Percentiles rank a stretch among this genome's conserved stretches.
These are phyloP conservation scores for Chymomyza procnemis DNA, from an alignment of 2,888 invertebrate genomes.

Conservation along the genomic window DNA sequence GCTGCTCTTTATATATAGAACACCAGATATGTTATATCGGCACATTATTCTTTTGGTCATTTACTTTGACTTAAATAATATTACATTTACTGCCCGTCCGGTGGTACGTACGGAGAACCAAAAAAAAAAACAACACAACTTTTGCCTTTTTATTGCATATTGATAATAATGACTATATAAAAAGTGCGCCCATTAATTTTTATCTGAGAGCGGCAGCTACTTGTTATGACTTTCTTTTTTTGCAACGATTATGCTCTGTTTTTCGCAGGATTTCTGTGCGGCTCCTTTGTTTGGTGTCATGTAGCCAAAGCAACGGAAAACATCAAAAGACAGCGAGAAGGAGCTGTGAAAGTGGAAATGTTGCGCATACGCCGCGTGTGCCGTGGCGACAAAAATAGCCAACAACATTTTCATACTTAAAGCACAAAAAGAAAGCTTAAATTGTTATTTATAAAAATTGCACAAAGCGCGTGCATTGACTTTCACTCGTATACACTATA, in stretches of 20 bases:
- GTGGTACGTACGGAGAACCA: neutral
- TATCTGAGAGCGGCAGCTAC: constrained; percentile 59
- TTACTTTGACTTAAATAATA: constrained; percentile 64
- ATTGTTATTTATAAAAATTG: neutral
- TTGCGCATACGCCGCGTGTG: neutral
- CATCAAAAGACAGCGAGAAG: neutral
- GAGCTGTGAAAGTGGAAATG: neutral
- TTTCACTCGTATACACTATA: neutral
- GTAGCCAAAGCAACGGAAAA: neutral
- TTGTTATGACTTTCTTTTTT: constrained; percentile 19
- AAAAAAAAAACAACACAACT: too few relatives aligned
- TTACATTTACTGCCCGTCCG: constrained; percentile 55
- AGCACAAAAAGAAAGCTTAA: neutral
- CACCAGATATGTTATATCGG: neutral
- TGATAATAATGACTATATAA: constrained; percentile 59
- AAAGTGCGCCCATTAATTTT: constrained; percentile 56
- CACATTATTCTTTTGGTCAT: constrained; percentile 38
- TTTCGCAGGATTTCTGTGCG: neutral
- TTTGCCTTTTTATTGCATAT: constrained; percentile 48
- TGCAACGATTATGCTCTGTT: constrained; percentile 1
- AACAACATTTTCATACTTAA: neutral
- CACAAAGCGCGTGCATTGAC: neutral
- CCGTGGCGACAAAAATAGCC: neutral
- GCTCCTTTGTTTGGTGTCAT: neutral
- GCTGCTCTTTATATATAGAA: neutral